phyloP scores from a whole-genome alignment of 2,888 invertebrate species.

The Pedicia rivosa region DNA sequence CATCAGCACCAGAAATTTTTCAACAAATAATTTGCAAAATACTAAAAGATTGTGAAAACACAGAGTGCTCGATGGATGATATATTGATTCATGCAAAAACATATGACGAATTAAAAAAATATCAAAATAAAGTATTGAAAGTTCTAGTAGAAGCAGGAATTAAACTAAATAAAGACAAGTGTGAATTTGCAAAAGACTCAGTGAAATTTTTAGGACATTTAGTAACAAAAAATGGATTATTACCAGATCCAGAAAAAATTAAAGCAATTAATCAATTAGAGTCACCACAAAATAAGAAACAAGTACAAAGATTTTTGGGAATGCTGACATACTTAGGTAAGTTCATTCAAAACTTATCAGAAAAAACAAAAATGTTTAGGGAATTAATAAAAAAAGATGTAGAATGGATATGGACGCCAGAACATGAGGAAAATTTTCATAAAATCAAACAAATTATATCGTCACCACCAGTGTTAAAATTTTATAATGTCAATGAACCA shows the following conservation, averaged over 20 bases:
- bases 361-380: slow-evolving; percentile 7
- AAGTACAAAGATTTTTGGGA: slow-evolving; percentile 9
- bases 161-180: slow-evolving; percentile 17
- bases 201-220: slow-evolving; percentile 13
- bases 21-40: slow-evolving; percentile 11
- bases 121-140: slow-evolving; percentile 12
- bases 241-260: slow-evolving; percentile 8
- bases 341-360: slow-evolving; percentile 9
- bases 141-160: slow-evolving; percentile 12
- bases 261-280: slow-evolving; percentile 7
- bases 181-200: slow-evolving; percentile 9
- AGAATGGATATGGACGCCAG: slow-evolving; percentile 10
- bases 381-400: slow-evolving; percentile 10
- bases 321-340: slow-evolving; percentile 9
- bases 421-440: slow-evolving; percentile 10
- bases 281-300: slow-evolving; percentile 8
- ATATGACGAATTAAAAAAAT: slow-evolving; percentile 12
- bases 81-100: slow-evolving; percentile 14
- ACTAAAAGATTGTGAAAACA: slow-evolving; percentile 11
- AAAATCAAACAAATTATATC: slow-evolving; percentile 10
- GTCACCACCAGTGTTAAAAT: slow-evolving; percentile 9
- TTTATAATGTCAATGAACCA: slow-evolving; percentile 9
- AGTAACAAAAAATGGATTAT: slow-evolving; percentile 10
- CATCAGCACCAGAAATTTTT: neutral
- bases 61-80: slow-evolving; percentile 15